Evolutionary conservation across 2,888 invertebrate genomes (phyloP), one percentile per base, ranked within the genome.

Genomic region (Caenorhabditis sp.): DNA sequence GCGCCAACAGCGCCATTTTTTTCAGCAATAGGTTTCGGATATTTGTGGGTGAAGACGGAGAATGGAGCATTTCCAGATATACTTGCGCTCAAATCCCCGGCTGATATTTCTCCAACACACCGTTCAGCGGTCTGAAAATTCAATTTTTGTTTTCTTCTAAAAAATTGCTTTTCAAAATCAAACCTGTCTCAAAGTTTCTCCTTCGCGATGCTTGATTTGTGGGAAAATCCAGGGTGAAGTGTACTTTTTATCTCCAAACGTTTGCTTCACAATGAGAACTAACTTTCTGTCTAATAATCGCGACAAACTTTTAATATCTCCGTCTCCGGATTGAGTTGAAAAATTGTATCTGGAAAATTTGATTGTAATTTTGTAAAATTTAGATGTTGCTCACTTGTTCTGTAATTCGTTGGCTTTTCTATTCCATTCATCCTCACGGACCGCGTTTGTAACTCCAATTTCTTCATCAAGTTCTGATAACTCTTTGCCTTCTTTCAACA

Each of bases 401-500:
- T 66, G 57, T 14, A 80, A 51, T 12, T 60, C 62, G 2, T n/a
- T 58, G 1, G 80, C 65, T n/a, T 62, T 66, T 21, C 70, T 71
- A 12, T 58, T 59, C 85, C 86, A 86, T 19, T 86, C 85, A 43
- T 84, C 82, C 21, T 80, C 74, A 24, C 72, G 55, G 63, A 85
- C 81, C 17, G 72, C 64, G 63, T 82, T 84, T 6, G 85, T 83
- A 59, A 82, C 72, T 24, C 82, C 84, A 26, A 86, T 78, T 66
- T 86, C 80, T 23, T 86, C 86, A 55, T 86, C 86, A 50, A 86
- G 64, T 63, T 84, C 82, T 31, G 84, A 83, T 27, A 86, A 74
- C 71, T 84, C 85, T 62, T 84, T 83, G 50, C 86, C 86, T 50
- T 84, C 82, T 19, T 65, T 71, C 21, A 83, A 76, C 26, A 86